Conservation (phyloP, 2,113 vertebrate genomes). For the Ptychochromis oligacanthus region DNA sequence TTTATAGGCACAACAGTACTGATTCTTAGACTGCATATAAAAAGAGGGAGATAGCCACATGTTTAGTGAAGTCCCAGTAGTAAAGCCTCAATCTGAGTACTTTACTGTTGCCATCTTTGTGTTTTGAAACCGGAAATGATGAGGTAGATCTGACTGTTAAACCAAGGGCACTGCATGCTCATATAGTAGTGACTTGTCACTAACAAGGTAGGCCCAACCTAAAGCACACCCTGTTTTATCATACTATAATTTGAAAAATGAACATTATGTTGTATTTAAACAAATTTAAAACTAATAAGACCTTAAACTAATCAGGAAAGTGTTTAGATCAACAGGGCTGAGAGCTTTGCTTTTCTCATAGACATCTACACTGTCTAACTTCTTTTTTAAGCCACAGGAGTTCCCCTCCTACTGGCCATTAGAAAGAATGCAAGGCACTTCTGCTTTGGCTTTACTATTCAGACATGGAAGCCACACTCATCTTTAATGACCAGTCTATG, state of each 20-base stretch:
- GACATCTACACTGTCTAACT: too few species aligned
- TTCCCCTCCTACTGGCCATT: too few species aligned
- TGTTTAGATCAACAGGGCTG: too few species aligned
- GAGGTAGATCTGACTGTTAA: neutral
- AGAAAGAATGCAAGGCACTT: neutral
- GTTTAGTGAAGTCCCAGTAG: neutral
- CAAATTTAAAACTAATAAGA: too few species aligned
- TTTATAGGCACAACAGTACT: neutral
- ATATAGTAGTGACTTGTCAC: neutral
- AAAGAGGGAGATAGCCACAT: neutral
- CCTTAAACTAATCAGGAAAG: too few species aligned
- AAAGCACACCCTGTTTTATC: neutral
- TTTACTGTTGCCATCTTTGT: neutral
- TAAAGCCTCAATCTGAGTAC: neutral
- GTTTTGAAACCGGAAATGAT: neutral
- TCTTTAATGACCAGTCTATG: neutral
- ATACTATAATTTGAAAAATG: neutral
- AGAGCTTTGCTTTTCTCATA: neutral
- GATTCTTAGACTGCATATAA: neutral
- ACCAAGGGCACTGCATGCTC: neutral
- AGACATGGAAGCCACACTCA: neutral
- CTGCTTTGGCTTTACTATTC: neutral
- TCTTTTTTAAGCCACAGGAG: neutral
- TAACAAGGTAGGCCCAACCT: neutral
- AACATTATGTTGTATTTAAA: neutral